These are phyloP conservation scores for Archivesica marissinica DNA, from an alignment of 1,140 invertebrate species.

Conservation along the genomic window DNA sequence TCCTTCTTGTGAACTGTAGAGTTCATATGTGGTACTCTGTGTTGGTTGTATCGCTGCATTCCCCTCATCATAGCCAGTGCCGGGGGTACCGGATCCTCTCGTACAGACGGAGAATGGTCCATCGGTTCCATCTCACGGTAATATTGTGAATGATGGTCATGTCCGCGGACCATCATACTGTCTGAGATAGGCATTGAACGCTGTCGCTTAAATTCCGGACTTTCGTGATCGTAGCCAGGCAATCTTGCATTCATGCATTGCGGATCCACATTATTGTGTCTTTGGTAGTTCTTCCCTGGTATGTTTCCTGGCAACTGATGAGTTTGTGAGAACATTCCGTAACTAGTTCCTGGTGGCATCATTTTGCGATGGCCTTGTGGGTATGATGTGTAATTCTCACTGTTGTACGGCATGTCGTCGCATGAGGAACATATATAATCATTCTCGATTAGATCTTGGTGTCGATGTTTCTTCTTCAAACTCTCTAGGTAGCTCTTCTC, in stretches of 20 bases:
- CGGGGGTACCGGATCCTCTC: conserved; percentile 31
- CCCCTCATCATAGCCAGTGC: conserved; percentile 29
- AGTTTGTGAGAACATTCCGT: conserved; percentile 2
- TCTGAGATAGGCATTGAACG: conserved; percentile 50
- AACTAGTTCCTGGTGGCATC: conserved; percentile 12
- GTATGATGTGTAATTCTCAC: not conserved
- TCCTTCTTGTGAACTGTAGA: not conserved
- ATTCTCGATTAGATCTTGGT: conserved; percentile 33
- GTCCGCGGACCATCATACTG: conserved; percentile 51
- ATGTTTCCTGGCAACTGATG: not conserved
- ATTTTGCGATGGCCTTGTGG: conserved; percentile 15
- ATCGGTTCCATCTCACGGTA: conserved; percentile 47
- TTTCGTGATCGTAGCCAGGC: conserved; percentile 38
- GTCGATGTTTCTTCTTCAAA: conserved; percentile 1
- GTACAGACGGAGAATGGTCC: conserved; percentile 35
- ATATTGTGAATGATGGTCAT: conserved; percentile 48
- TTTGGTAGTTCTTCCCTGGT: conserved; percentile 2
- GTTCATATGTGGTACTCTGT: not conserved
- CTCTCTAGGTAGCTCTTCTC: conserved; percentile 23
- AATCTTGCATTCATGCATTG: not conserved
- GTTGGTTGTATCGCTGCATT: conserved; percentile 3
- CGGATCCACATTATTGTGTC: conserved; percentile 39
- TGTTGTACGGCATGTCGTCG: conserved; percentile 11
- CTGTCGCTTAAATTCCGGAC: conserved; percentile 55
- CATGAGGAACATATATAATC: conserved; percentile 17